Conservation (phyloP, 1,140 invertebrate genomes). For the Physella acuta region DNA sequence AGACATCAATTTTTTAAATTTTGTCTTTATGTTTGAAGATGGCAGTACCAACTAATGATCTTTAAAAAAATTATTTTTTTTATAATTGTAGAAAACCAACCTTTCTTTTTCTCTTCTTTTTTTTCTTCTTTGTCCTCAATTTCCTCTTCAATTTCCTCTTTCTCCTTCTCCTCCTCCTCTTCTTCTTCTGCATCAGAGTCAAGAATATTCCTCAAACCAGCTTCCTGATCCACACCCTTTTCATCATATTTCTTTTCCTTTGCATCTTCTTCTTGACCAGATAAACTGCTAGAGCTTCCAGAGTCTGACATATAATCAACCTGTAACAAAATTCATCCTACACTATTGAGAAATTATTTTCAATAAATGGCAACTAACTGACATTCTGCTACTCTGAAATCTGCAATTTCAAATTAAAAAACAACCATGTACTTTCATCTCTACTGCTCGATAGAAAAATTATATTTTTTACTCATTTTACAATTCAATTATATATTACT, state of each 20-base stretch:
- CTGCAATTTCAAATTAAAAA: background rate
- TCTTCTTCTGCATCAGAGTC: constrained; percentile 88
- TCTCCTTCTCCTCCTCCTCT: constrained; percentile 60
- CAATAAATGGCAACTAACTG: too few relatives aligned
- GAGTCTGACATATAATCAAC: constrained; percentile 64
- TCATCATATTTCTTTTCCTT: constrained; percentile 68
- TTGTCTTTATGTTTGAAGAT: too few relatives aligned
- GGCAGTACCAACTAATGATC: too few relatives aligned
- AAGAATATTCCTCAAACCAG: constrained; percentile 80
- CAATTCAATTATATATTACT: too few relatives aligned
- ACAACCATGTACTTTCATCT: background rate
- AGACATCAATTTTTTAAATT: too few relatives aligned
- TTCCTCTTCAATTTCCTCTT: constrained; percentile 52
- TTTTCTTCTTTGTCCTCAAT: constrained; percentile 45
- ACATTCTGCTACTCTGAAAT: too few relatives aligned
- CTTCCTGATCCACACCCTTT: constrained; percentile 86
- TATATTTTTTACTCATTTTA: too few relatives aligned
- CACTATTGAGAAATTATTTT: too few relatives aligned
- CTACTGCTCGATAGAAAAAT: too few relatives aligned
- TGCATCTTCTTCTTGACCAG: constrained; percentile 51
- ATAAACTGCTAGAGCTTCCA: constrained; percentile 45
- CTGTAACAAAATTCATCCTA: too few relatives aligned
- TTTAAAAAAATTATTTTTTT: too few relatives aligned
- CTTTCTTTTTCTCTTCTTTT: constrained; percentile 36
- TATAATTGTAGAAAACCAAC: constrained; percentile 9